Base-by-base conservation (phyloP, 2,797 vertebrate genomes). In the Betta splendens region DNA sequence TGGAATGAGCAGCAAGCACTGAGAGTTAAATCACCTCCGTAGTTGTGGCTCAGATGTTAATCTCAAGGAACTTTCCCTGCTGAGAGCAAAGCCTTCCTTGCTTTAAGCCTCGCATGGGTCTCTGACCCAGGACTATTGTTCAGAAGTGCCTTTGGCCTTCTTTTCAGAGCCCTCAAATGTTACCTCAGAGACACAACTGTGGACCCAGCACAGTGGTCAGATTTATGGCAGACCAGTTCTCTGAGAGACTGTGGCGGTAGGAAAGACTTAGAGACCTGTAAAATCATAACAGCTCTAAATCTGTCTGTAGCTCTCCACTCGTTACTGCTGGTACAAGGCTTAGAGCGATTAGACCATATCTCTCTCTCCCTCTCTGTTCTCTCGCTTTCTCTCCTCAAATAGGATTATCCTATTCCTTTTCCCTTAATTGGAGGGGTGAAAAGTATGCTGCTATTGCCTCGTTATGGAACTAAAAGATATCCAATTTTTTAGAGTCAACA, bases 211-310 rank as follows among this genome's bases (percentile, higher is more conserved):
- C 59, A 61, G 68, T 16, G 3, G 44, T 39, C 57, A 49, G 16
- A 71, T 80, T 83, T 83, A 80, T 45, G 23, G 54, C 51, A 32
- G 20, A 64, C 42, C 57, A 15, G 51, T 64, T 78, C 58, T 43
- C 54, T 66, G 48, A 69, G 77, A 75, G 73, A 33, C 42, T 39
- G 29, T 5, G 32, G 44, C 44, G n/a, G 33, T 61, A 70, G 65
- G 62, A 69, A 80, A 64, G 38, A 56, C 60, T 75, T 84, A 75
- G 62, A 46, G 58, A 57, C 61, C 66, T 83, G 78, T 81, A 78
- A 85, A 89, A 87, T 79, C 75, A 80, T 74, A 84, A 72, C 73
- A 67, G 67, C 60, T 70, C 46, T 73, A 85, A 88, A 84, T 85
- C 84, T 84, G 77, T 84, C 79, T 2, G 46, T 76, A 73, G 65